Percentiles rank a stretch among this genome's conserved stretches.
These are phyloP conservation scores for Yoshiicerus persimilis DNA, from an alignment of 1,140 invertebrate species.

Conservation along the genomic window DNA sequence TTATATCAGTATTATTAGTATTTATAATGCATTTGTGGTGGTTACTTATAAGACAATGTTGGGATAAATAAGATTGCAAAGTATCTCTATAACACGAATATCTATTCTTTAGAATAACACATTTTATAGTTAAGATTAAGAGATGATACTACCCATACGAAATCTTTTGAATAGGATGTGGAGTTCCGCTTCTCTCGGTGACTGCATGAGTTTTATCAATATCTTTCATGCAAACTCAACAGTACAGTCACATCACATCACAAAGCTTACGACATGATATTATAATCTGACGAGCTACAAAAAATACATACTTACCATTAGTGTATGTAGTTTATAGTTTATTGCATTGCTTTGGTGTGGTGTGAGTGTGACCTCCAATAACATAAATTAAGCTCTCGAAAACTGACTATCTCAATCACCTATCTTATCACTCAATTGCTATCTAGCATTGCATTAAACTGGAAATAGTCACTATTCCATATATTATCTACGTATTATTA, in stretches of 20 bases:
- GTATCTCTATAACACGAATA: not conserved
- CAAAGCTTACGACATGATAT: conserved; percentile 7
- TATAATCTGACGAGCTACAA: conserved; percentile 11
- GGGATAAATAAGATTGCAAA: not conserved
- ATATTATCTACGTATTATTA: not conserved
- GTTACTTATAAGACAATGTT: not conserved
- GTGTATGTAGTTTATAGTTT: not conserved
- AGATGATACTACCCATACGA: not conserved
- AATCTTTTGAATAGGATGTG: conserved; percentile 10
- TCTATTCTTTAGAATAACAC: not conserved
- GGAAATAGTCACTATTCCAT: not conserved
- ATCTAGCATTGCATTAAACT: not conserved
- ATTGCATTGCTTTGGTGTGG: not conserved
- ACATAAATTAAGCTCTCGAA: conserved; percentile 11
- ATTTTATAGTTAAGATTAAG: not conserved
- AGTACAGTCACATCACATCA: conserved; percentile 4
- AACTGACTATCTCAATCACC: not conserved
- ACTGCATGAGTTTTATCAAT: not conserved
- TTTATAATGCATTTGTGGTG: not conserved
- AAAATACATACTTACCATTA: not conserved
- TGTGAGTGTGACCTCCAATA: conserved; percentile 13
- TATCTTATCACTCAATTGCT: not conserved
- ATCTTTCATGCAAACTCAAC: not conserved
- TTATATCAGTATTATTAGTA: not conserved
- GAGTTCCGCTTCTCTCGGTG: not conserved